Evolutionary conservation across 2,113 vertebrate genomes (phyloP), one percentile per base, ranked within the genome.

Genomic region (Poeciliopsis prolifica): DNA sequence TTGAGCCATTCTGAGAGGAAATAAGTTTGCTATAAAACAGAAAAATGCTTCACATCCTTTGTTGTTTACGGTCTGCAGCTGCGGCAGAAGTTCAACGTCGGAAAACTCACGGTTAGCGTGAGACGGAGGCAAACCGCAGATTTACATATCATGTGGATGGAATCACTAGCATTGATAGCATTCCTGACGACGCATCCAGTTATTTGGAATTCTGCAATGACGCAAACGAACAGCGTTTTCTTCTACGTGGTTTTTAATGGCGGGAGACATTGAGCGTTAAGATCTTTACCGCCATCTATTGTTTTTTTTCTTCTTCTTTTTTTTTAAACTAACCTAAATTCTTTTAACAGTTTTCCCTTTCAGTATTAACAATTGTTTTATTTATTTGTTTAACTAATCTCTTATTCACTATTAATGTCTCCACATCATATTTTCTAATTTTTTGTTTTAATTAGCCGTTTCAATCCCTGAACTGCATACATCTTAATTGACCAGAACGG

Each of bases 1-100:
- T 37, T 87, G 77, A 9, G 72, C 74, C 93, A 94, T 93, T 0
- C n/a, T 80, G 69, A 72, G 0, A 17, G 12, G 6, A 65, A 62
- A 30, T 3, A 1, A 17, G 19, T 33, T 11, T 3, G 12, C 7
- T 24, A 19, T 0, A 33, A 66, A 63, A 63, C 4, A 26, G 51
- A 68, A 64, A 29, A 22, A 62, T 65, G 9, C 8, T 10, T 72
- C 28, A 66, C 72, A 85, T 81, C 0, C 26, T 68, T 54, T 26
- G 79, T 79, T 90, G 85, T 89, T 89, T 75, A 86, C 74, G 70
- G 10, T 1, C 33, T 26, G 6, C 28, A 26, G 4, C 6, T 29
- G 61, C 30, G 9, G 15, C 70, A 26, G 37, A 37, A 10, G 35
- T 11, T 37, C 11, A 37, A 37, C 35, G 10, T 37, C 10, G 2